Evolutionary conservation across 2,888 invertebrate species (phyloP).

Genomic region (Lochmaea crataegi): DNA sequence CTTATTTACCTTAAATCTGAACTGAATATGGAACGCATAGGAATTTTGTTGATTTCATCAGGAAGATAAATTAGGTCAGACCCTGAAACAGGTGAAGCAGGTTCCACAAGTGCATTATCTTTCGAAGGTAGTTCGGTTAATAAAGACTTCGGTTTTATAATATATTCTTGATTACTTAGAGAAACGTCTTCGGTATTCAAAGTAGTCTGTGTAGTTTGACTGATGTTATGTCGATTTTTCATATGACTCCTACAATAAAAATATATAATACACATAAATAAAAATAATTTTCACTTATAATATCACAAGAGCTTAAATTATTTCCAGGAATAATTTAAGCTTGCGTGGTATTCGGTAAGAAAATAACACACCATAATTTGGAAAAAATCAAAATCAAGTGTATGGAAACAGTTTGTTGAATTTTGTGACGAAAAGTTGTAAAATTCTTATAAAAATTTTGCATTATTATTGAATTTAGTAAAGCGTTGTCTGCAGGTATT

Average conservation of each 20-base stretch:
- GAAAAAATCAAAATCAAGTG: no score
- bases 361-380: no score
- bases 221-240: constrained; percentile 67
- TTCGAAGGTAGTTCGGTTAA: constrained; percentile 26
- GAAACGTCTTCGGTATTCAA: constrained; percentile 65
- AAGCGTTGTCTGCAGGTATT: no score
- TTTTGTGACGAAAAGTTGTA: no score
- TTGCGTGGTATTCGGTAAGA: no score
- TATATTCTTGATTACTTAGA: constrained; percentile 65
- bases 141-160: constrained; percentile 63
- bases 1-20: constrained; percentile 58
- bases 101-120: constrained; percentile 34
- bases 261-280: not conserved
- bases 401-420: no score
- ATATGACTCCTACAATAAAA: constrained; percentile 64
- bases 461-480: no score
- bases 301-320: no score
- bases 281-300: no score
- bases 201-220: constrained; percentile 63
- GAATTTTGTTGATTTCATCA: constrained; percentile 73
- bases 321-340: no score
- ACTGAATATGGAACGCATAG: constrained; percentile 74
- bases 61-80: constrained; percentile 65
- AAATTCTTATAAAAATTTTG: no score
- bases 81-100: constrained; percentile 4